phyloP scores from a whole-genome alignment of 2,113 vertebrate genomes.

The Xyliphius kryptos region DNA sequence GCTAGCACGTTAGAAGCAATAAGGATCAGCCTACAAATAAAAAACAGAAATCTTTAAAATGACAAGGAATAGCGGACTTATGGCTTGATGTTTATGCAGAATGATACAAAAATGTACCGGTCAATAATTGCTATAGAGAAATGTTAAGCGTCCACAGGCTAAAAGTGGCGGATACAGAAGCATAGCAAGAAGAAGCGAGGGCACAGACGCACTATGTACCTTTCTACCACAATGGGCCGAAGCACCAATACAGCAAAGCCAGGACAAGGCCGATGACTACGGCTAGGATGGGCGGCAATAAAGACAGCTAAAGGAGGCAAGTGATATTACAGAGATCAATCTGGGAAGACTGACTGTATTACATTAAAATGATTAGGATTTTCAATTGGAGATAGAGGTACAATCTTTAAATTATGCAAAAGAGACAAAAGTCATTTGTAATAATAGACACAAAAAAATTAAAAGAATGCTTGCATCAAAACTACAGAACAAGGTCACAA shows the following conservation, averaged over 20 bases:
- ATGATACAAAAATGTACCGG: neutral
- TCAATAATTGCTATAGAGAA: no score
- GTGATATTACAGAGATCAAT: conserved; percentile 90
- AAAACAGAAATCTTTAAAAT: conserved; percentile 4
- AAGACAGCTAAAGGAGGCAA: conserved; percentile 97
- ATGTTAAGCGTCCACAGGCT: conserved; percentile 31
- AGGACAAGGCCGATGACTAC: conserved; percentile 98
- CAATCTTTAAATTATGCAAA: no score
- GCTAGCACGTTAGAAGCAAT: conserved; percentile 25
- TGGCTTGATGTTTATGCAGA: neutral
- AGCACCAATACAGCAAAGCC: conserved; percentile 99
- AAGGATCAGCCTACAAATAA: conserved; percentile 16
- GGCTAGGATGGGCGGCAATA: conserved; percentile 98
- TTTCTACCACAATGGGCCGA: conserved; percentile 99
- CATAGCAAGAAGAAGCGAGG: neutral
- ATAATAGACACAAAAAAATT: no score
- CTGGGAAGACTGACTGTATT: no score
- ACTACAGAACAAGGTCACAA: no score
- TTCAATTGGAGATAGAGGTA: no score
- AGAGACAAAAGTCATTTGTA: no score
- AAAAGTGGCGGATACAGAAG: conserved; percentile 24
- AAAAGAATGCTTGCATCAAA: no score
- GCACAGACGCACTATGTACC: conserved; percentile 88
- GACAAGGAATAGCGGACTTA: no score
- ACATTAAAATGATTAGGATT: no score